These are phyloP conservation scores for Actenoides hombroni DNA, from an alignment of 2,113 vertebrate species.

Conservation along the genomic window DNA sequence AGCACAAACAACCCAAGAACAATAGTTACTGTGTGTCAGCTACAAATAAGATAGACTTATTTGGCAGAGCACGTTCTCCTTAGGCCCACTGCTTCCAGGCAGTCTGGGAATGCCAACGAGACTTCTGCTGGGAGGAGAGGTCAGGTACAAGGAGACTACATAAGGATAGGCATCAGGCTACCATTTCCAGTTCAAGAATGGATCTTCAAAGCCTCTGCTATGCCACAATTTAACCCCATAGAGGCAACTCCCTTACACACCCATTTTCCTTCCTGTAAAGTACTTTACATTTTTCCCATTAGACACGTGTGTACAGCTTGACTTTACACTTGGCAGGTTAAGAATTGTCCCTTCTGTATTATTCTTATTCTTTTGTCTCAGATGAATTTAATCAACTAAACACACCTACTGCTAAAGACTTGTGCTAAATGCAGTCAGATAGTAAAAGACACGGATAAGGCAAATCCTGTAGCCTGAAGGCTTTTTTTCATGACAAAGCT, in stretches of 20 bases:
- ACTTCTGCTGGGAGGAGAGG: not conserved
- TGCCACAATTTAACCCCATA: not conserved
- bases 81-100: not conserved
- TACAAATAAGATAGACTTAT: not conserved
- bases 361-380: slow-evolving; percentile 6
- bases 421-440: not conserved
- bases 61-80: not conserved
- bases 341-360: not conserved
- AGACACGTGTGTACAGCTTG: not conserved
- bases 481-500: not conserved
- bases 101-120: not conserved
- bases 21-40: not conserved
- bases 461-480: not conserved
- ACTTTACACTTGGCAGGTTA: not conserved
- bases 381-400: not conserved
- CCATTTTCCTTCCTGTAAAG: not conserved
- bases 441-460: not conserved
- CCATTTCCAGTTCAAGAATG: not conserved
- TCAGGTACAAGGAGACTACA: not conserved
- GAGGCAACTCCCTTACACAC: not conserved
- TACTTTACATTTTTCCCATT: not conserved
- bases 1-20: slow-evolving; percentile 9
- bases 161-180: not conserved
- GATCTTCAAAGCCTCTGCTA: not conserved
- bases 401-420: not conserved